phyloP scores from a whole-genome alignment of 2,888 invertebrate species.

The Pelosia muscerda region DNA sequence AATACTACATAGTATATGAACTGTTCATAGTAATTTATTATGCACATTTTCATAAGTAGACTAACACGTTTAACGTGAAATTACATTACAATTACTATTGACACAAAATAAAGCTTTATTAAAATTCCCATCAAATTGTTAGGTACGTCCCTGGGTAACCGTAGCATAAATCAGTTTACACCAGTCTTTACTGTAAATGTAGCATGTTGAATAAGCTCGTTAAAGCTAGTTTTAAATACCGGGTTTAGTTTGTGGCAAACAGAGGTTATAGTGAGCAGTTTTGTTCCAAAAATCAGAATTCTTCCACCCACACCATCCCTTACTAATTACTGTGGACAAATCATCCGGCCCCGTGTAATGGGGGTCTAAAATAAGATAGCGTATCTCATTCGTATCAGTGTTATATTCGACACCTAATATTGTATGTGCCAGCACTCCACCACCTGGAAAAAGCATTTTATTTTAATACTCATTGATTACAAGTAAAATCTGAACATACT shows the following conservation, averaged over 20 bases:
- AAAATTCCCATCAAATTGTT: constrained; percentile 3
- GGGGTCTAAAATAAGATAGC: constrained; percentile 98
- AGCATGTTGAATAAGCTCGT: not conserved
- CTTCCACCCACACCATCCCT: constrained; percentile 99
- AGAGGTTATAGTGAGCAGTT: constrained; percentile 98
- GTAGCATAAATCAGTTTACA: not conserved
- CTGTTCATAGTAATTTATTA: constrained; percentile 8
- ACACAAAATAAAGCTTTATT: constrained; percentile 5
- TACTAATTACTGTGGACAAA: constrained; percentile 89
- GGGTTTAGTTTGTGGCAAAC: constrained; percentile 91
- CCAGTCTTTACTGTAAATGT: not conserved
- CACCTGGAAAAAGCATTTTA: constrained; percentile 88
- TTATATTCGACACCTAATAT: constrained; percentile 98
- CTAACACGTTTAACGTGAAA: not conserved
- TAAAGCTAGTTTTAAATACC: constrained; percentile 61
- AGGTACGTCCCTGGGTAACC: constrained; percentile 11
- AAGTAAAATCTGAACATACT: not conserved
- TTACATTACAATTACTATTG: constrained; percentile 4
- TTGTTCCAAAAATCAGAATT: constrained; percentile 97
- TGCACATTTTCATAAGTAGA: not conserved
- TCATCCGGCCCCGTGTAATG: constrained; percentile 98
- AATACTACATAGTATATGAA: not conserved
- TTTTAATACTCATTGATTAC: not conserved
- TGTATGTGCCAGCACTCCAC: constrained; percentile 98
- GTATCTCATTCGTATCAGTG: constrained; percentile 91